Evolutionary conservation across 2,888 invertebrate genomes (phyloP), one percentile per base, ranked within the genome.

Genomic region (Rhaphigaster nebulosa): DNA sequence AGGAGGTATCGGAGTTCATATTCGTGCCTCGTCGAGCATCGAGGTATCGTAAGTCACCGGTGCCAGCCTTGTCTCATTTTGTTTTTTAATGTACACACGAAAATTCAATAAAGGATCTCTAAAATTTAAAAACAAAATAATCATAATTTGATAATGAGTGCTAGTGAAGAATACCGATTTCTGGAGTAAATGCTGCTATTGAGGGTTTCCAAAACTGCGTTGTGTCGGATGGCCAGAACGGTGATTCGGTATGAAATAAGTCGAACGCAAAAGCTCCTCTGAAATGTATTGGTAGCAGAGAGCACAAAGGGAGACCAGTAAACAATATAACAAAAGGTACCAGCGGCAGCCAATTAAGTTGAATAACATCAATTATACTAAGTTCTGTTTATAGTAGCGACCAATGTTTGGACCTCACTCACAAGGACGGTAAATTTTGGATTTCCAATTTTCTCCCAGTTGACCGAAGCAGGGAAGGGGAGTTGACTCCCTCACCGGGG

Each of bases 291-390:
- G 84, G 84, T 50, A 45, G n/a, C 84, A 26, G 84, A 56, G 38
- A 45, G 45, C 23, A 56, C 60, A 56, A 88, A 88, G 88, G 45
- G 70, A 45, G 1, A 6, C 60, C 88, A 26, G 88, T 84, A 84
- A 65, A 56, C 88, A 88, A 88, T 88, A 88, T 60, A 88, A 88
- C 88, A 88, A 88, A 88, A 88, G 88, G 41, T 56, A 54, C 60
- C 13, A 45, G 65, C 38, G 65, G 65, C 4, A 88, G 88, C 88
- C 88, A 88, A 88, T 88, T 88, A 88, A 88, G 60, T 65, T 65
- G 60, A 88, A 88, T 88, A 88, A 88, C 88, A 88, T 88, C 88
- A 88, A 88, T 88, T 88, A 88, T 88, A 88, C 65, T 65, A 84
- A 84, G 84, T 84, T 84, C 26, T 84, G 84, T 84, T 84, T 84